Evolutionary conservation across 2,113 vertebrate genomes (phyloP).

Genomic region (Dasyprocta punctata): DNA sequence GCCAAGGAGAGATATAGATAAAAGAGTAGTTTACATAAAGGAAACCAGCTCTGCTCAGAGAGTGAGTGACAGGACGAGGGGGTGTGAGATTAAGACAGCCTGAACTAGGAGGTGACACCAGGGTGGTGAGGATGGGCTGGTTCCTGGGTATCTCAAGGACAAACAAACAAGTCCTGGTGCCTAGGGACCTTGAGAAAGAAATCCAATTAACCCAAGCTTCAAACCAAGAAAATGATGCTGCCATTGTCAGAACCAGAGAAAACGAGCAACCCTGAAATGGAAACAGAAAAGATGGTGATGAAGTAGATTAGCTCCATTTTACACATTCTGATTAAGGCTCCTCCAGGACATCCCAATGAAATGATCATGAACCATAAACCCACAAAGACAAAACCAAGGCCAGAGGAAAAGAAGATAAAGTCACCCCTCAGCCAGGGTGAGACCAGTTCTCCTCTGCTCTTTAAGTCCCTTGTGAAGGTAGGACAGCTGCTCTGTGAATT

Average conservation of each 20-base stretch:
- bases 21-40: neutral
- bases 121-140: neutral
- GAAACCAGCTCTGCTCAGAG: neutral
- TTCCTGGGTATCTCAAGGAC: neutral
- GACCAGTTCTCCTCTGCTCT: neutral
- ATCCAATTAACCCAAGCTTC: neutral
- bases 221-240: neutral
- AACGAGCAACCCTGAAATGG: neutral
- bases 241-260: neutral
- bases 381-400: neutral
- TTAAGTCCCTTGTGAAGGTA: neutral
- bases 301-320: neutral
- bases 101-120: neutral
- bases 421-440: neutral
- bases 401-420: neutral
- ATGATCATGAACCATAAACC: slow-evolving; percentile 18
- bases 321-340: neutral
- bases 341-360: neutral
- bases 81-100: neutral
- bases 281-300: neutral
- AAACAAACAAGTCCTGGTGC: neutral
- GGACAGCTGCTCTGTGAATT: neutral
- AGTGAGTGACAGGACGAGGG: neutral
- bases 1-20: neutral
- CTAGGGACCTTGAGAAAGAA: neutral